A percentile compares a stretch with the other conserved stretches of the same genome.
Conservation (phyloP, 2,113 vertebrate genomes). For the Chamaetylas fuelleborni region DNA sequence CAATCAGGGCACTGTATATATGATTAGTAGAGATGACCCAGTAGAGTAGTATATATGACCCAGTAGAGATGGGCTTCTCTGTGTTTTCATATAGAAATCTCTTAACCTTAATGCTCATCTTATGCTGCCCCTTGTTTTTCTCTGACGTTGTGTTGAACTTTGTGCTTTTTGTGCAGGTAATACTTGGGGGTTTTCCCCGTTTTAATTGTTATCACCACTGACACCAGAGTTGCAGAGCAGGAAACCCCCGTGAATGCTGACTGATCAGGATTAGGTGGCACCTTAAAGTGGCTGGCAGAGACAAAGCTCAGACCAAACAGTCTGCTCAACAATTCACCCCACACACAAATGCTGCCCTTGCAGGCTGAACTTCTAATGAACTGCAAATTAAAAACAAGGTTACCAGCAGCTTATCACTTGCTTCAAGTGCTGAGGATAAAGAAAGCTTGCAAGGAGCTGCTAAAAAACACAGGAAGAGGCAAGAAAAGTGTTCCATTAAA, state of each 20-base stretch:
- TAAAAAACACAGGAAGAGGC: neutral
- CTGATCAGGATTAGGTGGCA: neutral
- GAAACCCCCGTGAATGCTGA: neutral
- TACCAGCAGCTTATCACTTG: neutral
- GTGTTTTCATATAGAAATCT: neutral
- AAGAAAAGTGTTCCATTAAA: constrained; percentile 1
- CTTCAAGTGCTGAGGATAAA: neutral
- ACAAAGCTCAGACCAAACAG: neutral
- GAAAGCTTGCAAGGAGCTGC: neutral
- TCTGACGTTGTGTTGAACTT: neutral
- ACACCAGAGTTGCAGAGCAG: neutral
- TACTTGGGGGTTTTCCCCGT: fast-evolving
- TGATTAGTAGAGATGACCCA: too few relatives aligned
- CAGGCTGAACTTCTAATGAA: neutral
- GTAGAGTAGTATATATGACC: neutral
- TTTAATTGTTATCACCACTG: neutral
- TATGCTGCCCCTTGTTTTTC: neutral
- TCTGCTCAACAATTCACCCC: neutral
- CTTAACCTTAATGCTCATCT: neutral
- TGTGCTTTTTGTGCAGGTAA: neutral
- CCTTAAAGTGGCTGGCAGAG: neutral
- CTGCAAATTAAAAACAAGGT: neutral
- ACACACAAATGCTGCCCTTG: neutral
- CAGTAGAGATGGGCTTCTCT: neutral
- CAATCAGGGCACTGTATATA: neutral